Percentiles rank a stretch among this genome's conserved stretches.
Conservation (phyloP, 2,797 vertebrate genomes). For the Odontamblyopus lacepedii region DNA sequence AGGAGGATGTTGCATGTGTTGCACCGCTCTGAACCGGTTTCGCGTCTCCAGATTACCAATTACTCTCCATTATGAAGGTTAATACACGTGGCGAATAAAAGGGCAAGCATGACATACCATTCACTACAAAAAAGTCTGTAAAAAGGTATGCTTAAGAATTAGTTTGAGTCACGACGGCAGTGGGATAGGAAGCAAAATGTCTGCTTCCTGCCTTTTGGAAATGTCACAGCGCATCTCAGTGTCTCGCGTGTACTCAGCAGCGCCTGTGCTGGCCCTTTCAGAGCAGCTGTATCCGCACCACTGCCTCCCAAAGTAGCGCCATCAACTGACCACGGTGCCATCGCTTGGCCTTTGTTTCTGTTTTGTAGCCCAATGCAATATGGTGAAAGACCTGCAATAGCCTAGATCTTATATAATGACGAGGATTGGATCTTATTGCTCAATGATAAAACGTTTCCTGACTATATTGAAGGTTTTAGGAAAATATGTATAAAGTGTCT, state of each 20-base stretch:
- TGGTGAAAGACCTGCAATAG: not conserved
- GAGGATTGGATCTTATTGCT: not conserved
- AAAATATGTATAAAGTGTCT: not conserved
- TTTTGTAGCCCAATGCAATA: not conserved
- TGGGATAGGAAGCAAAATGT: conserved; percentile 14
- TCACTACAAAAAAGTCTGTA: not conserved
- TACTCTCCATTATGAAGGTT: conserved; percentile 33
- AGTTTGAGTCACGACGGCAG: conserved; percentile 9
- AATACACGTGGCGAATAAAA: conserved; percentile 30
- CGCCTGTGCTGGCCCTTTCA: conserved; percentile 45
- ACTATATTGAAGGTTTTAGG: not conserved
- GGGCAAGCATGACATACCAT: not conserved
- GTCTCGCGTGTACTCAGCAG: conserved; percentile 26
- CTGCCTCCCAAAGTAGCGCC: conserved; percentile 40
- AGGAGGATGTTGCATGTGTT: conserved; percentile 59
- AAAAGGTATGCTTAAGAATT: not conserved
- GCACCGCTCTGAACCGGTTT: conserved; percentile 19
- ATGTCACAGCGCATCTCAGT: conserved; percentile 40
- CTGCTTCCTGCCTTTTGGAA: conserved; percentile 39
- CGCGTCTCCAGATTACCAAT: conserved; percentile 14
- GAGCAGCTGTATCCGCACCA: conserved; percentile 50
- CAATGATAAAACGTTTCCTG: not conserved
- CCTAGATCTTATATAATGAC: not conserved
- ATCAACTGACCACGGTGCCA: conserved; percentile 30
- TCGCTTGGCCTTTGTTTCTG: conserved; percentile 22